phyloP scores from a whole-genome alignment of 2,797 vertebrate genomes.

The Pitangus sulphuratus region DNA sequence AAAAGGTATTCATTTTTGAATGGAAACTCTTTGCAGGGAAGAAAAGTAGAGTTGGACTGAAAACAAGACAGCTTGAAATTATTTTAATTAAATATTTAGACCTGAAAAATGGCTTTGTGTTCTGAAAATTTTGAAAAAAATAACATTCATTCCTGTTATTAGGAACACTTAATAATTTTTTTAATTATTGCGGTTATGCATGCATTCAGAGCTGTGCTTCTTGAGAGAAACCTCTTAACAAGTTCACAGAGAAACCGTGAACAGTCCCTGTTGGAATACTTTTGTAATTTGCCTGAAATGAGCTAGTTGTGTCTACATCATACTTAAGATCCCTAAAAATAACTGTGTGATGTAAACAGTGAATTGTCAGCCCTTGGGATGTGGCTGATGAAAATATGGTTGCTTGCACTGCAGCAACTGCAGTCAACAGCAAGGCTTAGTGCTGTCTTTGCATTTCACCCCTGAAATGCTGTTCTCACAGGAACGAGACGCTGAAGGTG shows the following conservation, averaged over 20 bases:
- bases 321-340: neutral
- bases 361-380: neutral
- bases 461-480: slow-evolving; percentile 43
- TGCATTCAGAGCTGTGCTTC: neutral
- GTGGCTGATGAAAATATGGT: neutral
- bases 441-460: neutral
- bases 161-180: neutral
- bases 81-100: neutral
- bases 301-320: neutral
- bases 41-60: neutral
- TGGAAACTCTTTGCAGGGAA: neutral
- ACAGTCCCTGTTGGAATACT: neutral
- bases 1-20: neutral
- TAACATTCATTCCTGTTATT: neutral
- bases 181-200: neutral
- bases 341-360: neutral
- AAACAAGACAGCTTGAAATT: neutral
- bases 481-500: slow-evolving; percentile 72
- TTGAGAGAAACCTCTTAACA: neutral
- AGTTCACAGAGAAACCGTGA: neutral
- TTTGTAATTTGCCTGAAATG: neutral
- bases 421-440: neutral
- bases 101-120: neutral
- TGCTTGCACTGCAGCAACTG: neutral
- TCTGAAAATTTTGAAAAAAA: neutral